Conservation (phyloP, 2,797 vertebrate genomes). For the Helarctos malayanus region DNA sequence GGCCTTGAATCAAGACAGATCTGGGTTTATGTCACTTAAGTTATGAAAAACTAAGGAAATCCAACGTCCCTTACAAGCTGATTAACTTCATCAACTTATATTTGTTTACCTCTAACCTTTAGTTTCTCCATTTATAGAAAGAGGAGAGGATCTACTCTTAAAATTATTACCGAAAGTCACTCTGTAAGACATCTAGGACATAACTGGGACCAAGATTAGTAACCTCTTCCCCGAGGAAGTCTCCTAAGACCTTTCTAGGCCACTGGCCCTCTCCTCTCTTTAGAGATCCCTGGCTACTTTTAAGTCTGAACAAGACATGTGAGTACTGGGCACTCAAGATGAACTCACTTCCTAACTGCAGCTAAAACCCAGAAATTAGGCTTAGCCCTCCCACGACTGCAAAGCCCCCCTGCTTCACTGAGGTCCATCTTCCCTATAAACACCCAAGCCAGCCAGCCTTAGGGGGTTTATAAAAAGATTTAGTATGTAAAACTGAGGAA, state of each 20-base stretch:
- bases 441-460: not conserved
- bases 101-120: not conserved
- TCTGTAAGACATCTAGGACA: not conserved
- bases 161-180: constrained; percentile 22
- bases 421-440: not conserved
- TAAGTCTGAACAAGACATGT: not conserved
- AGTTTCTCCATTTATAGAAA: constrained; percentile 41
- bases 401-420: not conserved
- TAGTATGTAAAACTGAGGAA: not conserved
- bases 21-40: not conserved
- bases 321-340: not conserved
- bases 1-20: not conserved
- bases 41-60: not conserved
- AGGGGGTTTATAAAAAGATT: not conserved
- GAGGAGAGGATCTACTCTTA: not conserved
- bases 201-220: not conserved
- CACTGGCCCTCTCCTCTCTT: not conserved
- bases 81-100: constrained; percentile 50
- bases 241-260: not conserved
- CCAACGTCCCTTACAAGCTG: constrained; percentile 17
- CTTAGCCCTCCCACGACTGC: too few species aligned
- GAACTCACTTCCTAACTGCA: not conserved
- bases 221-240: not conserved
- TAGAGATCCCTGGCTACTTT: not conserved
- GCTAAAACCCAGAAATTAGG: not conserved